These are phyloP conservation scores for Coboldia fuscipes DNA, from an alignment of 1,140 invertebrate species.

Conservation along the genomic window DNA sequence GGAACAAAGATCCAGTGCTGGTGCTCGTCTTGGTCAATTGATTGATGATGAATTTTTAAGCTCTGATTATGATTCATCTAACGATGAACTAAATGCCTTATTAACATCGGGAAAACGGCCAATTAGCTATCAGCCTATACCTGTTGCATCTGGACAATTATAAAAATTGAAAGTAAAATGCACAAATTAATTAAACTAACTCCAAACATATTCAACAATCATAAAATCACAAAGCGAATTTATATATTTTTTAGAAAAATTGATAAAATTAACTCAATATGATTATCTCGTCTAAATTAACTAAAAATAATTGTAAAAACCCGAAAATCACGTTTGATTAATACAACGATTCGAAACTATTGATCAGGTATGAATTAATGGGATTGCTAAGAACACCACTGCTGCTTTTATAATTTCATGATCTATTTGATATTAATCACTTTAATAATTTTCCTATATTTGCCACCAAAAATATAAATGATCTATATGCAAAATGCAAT, in stretches of 20 bases:
- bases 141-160: not conserved
- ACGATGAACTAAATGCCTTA: constrained; percentile 3
- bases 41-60: not conserved
- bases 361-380: no score
- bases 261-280: not conserved
- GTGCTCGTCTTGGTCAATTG: constrained; percentile 4
- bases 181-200: not conserved
- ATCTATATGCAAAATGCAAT: no score
- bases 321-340: no score
- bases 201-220: not conserved
- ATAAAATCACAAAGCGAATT: not conserved
- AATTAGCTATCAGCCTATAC: constrained; percentile 4
- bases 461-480: no score
- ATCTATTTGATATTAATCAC: no score
- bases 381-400: no score
- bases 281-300: not conserved
- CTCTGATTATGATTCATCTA: constrained; percentile 1
- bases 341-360: no score
- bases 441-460: no score
- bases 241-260: not conserved
- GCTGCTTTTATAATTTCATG: no score
- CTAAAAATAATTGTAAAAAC: not conserved
- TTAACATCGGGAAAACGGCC: constrained; percentile 4
- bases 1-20: constrained; percentile 4
- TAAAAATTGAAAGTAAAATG: not conserved